A percentile compares a stretch with the other conserved stretches of the same genome.
These are phyloP conservation scores for Nothoprocta pentlandii DNA, from an alignment of 2,113 vertebrate species.

Conservation along the genomic window DNA sequence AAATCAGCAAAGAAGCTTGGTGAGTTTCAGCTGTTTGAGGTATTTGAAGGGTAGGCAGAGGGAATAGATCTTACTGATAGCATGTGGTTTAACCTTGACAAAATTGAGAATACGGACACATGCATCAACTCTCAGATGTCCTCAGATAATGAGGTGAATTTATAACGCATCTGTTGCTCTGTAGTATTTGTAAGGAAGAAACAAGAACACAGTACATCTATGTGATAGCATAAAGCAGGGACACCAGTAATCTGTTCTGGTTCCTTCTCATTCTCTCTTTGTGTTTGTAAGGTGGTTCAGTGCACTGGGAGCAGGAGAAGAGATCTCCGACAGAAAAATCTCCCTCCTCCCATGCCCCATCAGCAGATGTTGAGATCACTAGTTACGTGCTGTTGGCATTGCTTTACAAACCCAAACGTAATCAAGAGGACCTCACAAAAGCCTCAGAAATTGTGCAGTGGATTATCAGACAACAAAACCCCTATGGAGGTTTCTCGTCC, in stretches of 20 bases:
- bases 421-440: constrained; percentile 71
- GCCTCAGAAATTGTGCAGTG: constrained; percentile 81
- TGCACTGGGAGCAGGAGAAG: constrained; percentile 59
- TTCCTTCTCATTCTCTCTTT: neutral
- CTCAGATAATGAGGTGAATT: neutral
- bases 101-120: neutral
- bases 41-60: neutral
- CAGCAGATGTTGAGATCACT: constrained; percentile 81
- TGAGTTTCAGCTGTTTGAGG: constrained; percentile 2
- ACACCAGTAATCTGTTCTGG: neutral
- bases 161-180: neutral
- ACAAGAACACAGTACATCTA: accelerated
- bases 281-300: constrained; percentile 38
- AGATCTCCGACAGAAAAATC: neutral
- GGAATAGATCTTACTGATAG: neutral
- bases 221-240: neutral
- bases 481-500: constrained; percentile 87
- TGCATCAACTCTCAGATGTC: neutral
- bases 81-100: neutral
- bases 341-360: constrained; percentile 46
- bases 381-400: constrained; percentile 82
- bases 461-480: constrained; percentile 85
- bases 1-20: constrained; percentile 65
- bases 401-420: constrained; percentile 68
- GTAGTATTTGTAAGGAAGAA: neutral